Evolutionary conservation across 2,113 vertebrate species (phyloP).

Genomic region (Varanus salvator): DNA sequence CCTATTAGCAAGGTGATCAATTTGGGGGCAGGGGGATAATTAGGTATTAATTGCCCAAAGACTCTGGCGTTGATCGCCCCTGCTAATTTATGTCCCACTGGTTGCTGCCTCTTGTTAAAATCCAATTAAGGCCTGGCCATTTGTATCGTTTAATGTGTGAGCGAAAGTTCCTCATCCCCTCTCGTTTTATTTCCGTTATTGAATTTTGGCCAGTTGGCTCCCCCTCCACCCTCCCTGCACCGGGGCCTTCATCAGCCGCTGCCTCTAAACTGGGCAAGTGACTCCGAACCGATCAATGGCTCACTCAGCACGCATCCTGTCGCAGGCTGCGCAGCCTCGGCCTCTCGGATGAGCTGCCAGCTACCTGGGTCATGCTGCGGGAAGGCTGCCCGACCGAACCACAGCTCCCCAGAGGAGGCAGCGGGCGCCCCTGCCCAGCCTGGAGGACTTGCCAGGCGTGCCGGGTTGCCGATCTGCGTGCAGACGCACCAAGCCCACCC

Average conservation of each 20-base stretch:
- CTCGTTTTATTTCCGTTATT: not conserved
- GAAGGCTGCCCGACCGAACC: not conserved
- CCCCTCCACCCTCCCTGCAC: too few relatives aligned
- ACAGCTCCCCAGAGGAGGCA: not conserved
- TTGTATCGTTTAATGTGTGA: slow-evolving; percentile 16
- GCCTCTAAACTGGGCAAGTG: not conserved
- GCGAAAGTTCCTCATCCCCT: not conserved
- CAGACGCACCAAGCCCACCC: not conserved
- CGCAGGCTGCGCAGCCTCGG: not conserved
- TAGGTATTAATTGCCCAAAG: slow-evolving; percentile 30
- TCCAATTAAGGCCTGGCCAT: slow-evolving; percentile 35
- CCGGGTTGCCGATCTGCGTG: not conserved
- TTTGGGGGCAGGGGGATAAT: slow-evolving; percentile 20
- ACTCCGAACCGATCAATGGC: not conserved
- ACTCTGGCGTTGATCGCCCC: not conserved
- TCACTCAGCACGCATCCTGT: too few relatives aligned
- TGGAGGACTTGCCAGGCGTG: not conserved
- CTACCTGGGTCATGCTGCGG: too few relatives aligned
- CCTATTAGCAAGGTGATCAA: slow-evolving; percentile 14
- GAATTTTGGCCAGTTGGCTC: not conserved
- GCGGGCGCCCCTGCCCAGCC: not conserved
- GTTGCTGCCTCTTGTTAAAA: slow-evolving; percentile 36
- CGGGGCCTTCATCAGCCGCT: not conserved
- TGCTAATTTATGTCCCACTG: slow-evolving; percentile 41
- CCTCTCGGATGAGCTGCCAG: not conserved